phyloP scores from a whole-genome alignment of 2,888 invertebrate genomes.

The Drosophila pseudotalamancana region DNA sequence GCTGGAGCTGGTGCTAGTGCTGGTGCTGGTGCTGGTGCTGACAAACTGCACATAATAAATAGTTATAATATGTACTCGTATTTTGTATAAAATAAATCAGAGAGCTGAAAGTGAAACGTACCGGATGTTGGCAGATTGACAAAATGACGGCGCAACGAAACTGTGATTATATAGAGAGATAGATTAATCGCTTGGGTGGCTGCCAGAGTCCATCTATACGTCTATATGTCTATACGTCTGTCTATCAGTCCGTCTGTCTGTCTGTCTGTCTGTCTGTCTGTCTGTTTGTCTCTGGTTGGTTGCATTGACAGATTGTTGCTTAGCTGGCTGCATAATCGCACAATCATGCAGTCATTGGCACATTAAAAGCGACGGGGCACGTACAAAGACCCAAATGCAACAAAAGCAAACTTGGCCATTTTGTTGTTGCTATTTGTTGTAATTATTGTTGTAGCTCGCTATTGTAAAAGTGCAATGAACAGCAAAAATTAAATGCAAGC shows the following conservation, averaged over 20 bases:
- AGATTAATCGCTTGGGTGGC: slow-evolving; percentile 72
- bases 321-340: slow-evolving; percentile 71
- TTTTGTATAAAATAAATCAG: slow-evolving; percentile 72
- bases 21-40: slow-evolving; percentile 52
- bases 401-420: slow-evolving; percentile 45
- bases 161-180: slow-evolving; percentile 52
- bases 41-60: slow-evolving; percentile 78
- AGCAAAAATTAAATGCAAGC: slow-evolving; percentile 73
- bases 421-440: slow-evolving; percentile 37
- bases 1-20: too few relatives aligned
- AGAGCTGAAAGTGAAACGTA: slow-evolving; percentile 77
- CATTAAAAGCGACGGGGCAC: slow-evolving; percentile 63
- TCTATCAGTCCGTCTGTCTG: slow-evolving; percentile 7
- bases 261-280: slow-evolving; percentile 13
- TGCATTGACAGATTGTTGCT: slow-evolving; percentile 77
- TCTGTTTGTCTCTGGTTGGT: slow-evolving; percentile 55
- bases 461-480: slow-evolving; percentile 80
- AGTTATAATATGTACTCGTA: slow-evolving; percentile 58
- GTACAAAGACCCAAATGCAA: slow-evolving; percentile 25
- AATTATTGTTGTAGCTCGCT: slow-evolving; percentile 34
- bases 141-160: slow-evolving; percentile 57
- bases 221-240: slow-evolving; percentile 4
- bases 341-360: slow-evolving; percentile 79
- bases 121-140: slow-evolving; percentile 77
- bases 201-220: slow-evolving; percentile 36